Conservation (phyloP, 1,140 invertebrate genomes). For the Amphibalanus amphitrite region DNA sequence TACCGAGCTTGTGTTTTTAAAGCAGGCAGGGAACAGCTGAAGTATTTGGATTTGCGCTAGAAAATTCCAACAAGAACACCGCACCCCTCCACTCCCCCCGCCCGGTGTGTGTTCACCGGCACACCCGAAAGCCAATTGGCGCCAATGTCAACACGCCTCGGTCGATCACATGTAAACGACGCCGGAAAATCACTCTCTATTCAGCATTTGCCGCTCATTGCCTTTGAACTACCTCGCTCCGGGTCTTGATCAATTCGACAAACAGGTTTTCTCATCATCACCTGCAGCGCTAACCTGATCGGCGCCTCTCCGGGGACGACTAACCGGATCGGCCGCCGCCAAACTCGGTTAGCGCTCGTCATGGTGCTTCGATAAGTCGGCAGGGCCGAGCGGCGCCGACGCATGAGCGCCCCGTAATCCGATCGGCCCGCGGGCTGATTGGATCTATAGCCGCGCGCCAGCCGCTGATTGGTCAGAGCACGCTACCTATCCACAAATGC, state of each 20-base stretch:
- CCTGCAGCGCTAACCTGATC: neutral
- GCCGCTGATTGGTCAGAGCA: neutral
- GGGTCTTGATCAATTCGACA: neutral
- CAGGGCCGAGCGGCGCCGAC: neutral
- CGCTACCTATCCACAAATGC: neutral
- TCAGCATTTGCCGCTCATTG: neutral
- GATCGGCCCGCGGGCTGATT: neutral
- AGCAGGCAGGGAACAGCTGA: no score
- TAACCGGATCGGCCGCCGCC: neutral
- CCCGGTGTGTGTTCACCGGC: neutral
- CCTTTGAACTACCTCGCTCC: neutral
- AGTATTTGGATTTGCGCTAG: no score
- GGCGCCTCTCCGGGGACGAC: neutral
- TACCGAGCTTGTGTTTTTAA: no score
- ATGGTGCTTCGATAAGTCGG: neutral
- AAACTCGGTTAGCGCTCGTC: neutral
- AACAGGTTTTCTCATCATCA: conserved; percentile 1
- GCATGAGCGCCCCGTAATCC: neutral
- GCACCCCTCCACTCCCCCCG: no score
- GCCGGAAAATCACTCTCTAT: neutral
- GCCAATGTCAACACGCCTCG: neutral
- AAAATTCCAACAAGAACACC: no score
- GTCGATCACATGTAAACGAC: neutral
- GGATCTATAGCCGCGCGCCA: neutral
- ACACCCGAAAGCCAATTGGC: neutral